phyloP scores from a whole-genome alignment of 2,888 invertebrate species.

The Harpalus rubripes region DNA sequence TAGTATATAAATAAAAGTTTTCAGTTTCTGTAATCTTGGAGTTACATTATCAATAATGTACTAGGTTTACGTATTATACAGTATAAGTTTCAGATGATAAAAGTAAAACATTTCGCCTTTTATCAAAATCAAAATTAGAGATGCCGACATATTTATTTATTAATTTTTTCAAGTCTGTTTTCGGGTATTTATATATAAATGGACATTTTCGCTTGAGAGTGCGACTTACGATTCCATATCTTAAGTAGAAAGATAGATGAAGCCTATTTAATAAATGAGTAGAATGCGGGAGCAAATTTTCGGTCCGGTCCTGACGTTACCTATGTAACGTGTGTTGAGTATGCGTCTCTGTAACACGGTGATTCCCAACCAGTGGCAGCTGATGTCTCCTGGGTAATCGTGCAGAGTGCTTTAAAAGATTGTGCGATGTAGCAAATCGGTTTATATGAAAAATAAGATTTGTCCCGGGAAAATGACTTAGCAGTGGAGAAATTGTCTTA shows the following conservation, averaged over 20 bases:
- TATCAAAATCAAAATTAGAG: too few relatives aligned
- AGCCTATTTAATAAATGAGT: background rate
- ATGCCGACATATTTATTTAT: too few relatives aligned
- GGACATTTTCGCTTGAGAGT: too few relatives aligned
- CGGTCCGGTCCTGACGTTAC: slow-evolving; percentile 1
- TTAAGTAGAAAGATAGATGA: background rate
- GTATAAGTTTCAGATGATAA: too few relatives aligned
- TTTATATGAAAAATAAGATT: slow-evolving; percentile 55
- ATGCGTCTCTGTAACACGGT: slow-evolving; percentile 45
- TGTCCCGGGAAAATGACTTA: slow-evolving; percentile 24
- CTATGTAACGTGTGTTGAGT: slow-evolving; percentile 41
- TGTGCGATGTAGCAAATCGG: slow-evolving; percentile 55
- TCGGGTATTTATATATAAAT: too few relatives aligned
- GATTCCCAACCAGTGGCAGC: slow-evolving; percentile 53
- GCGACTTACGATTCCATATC: too few relatives aligned
- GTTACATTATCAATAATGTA: too few relatives aligned
- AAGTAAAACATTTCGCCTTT: too few relatives aligned
- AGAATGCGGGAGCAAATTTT: background rate
- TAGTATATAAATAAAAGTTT: too few relatives aligned
- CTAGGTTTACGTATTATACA: too few relatives aligned
- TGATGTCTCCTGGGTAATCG: slow-evolving; percentile 57
- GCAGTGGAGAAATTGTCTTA: background rate
- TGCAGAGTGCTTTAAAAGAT: slow-evolving; percentile 58
- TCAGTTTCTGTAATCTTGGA: too few relatives aligned
- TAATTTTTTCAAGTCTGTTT: too few relatives aligned